These are phyloP conservation scores for Oxyruncus cristatus DNA, from an alignment of 2,113 vertebrate species.

Conservation along the genomic window DNA sequence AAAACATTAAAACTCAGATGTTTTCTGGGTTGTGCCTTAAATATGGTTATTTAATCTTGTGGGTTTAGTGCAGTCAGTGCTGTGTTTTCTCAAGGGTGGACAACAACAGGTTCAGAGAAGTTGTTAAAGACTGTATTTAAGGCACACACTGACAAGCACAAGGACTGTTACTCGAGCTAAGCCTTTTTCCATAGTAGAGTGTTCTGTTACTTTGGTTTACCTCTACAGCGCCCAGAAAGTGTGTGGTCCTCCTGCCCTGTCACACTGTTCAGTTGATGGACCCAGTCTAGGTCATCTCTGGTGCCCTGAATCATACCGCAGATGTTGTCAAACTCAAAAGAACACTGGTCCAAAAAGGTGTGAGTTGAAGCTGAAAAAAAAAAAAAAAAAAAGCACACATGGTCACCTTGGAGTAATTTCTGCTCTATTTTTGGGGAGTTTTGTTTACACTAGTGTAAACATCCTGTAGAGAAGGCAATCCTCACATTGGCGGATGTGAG, in stretches of 20 bases:
- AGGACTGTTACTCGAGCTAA: neutral
- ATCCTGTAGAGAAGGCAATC: neutral
- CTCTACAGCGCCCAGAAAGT: constrained; percentile 77
- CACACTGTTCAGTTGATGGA: constrained; percentile 57
- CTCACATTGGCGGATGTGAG: neutral
- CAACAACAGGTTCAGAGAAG: neutral
- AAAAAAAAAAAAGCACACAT: neutral
- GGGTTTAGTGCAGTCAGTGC: neutral
- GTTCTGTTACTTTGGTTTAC: constrained; percentile 53
- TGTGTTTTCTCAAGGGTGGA: neutral
- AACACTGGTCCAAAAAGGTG: constrained; percentile 88
- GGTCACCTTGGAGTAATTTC: neutral
- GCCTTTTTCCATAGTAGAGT: neutral
- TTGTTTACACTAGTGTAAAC: neutral
- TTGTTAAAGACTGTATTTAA: neutral
- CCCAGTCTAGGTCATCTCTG: constrained; percentile 81
- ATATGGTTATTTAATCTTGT: neutral
- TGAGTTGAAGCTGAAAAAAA: constrained; percentile 77
- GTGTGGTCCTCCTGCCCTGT: constrained; percentile 78
- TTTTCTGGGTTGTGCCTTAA: neutral
- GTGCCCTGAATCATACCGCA: constrained; percentile 90
- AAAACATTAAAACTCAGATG: neutral
- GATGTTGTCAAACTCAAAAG: constrained; percentile 85
- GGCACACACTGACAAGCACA: neutral
- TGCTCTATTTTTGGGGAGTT: accelerated